Conservation (phyloP, 2,797 vertebrate species). For the Rhyacichthys aspro region DNA sequence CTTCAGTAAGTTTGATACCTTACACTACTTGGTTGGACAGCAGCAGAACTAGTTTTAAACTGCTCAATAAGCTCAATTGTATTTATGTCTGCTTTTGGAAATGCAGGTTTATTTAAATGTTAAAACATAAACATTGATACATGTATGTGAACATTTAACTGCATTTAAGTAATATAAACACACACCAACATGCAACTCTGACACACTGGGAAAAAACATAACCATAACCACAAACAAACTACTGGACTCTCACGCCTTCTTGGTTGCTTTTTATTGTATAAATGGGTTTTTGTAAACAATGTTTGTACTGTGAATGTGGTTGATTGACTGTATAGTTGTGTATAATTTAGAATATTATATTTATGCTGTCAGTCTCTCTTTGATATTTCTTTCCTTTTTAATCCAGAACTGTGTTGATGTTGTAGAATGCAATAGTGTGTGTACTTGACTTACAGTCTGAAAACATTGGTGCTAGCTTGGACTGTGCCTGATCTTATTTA, state of each 20-base stretch:
- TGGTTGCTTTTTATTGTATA: constrained; percentile 59
- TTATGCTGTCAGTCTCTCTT: constrained; percentile 77
- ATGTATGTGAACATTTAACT: constrained; percentile 32
- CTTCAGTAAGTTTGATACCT: constrained; percentile 40
- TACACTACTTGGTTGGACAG: constrained; percentile 55
- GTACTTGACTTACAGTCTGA: constrained; percentile 81
- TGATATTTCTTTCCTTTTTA: constrained; percentile 34
- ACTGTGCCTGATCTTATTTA: constrained; percentile 84
- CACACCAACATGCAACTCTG: constrained; percentile 45
- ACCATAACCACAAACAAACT: constrained; percentile 73
- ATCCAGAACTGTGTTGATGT: constrained; percentile 71
- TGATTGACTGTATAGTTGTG: constrained; percentile 83
- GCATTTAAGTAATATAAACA: constrained; percentile 24
- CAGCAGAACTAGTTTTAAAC: constrained; percentile 46
- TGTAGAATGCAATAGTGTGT: constrained; percentile 76
- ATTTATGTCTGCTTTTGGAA: constrained; percentile 63
- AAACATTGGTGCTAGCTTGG: constrained; percentile 84
- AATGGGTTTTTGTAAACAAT: constrained; percentile 70
- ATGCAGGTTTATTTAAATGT: constrained; percentile 36
- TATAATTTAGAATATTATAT: constrained; percentile 85
- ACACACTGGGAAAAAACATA: constrained; percentile 72
- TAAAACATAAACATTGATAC: constrained; percentile 27
- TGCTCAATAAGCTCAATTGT: constrained; percentile 58
- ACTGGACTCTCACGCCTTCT: constrained; percentile 78
- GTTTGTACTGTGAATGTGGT: constrained; percentile 85